These are phyloP conservation scores for Meandrina meandrites DNA, from an alignment of 92 coral and sea anemone species.

Conservation along the genomic window DNA sequence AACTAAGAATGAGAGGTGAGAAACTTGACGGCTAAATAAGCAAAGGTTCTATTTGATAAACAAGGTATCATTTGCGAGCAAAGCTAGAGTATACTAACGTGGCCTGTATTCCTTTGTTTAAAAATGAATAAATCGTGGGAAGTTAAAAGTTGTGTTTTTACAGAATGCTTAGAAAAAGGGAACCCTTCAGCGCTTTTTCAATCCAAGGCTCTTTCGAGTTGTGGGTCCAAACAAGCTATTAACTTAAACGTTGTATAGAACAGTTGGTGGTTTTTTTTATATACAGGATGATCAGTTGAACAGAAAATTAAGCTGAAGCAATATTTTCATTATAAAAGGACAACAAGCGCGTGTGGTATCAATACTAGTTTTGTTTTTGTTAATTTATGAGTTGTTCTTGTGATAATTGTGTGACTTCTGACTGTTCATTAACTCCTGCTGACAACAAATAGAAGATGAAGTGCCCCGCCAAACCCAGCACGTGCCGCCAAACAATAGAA, in stretches of 20 bases:
- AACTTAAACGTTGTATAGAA: background rate
- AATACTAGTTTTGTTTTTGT: slow-evolving; percentile 21
- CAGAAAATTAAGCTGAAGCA: slow-evolving; percentile 7
- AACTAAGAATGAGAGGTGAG: background rate
- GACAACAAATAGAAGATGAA: background rate
- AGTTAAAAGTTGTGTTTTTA: slow-evolving; percentile 4
- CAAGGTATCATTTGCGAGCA: background rate
- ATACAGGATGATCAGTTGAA: slow-evolving; percentile 32
- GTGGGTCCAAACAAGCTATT: slow-evolving; percentile 3
- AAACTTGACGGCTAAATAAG: background rate
- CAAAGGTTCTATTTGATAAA: background rate
- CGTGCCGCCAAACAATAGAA: slow-evolving; percentile 8
- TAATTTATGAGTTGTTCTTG: slow-evolving; percentile 47
- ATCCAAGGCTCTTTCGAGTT: background rate
- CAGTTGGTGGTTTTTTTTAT: slow-evolving; percentile 37
- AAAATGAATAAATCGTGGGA: background rate
- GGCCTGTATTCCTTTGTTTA: background rate
- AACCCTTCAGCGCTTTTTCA: background rate
- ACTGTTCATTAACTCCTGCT: slow-evolving; percentile 42
- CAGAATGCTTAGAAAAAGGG: background rate
- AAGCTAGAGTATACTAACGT: background rate
- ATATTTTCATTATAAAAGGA: slow-evolving; percentile 34
- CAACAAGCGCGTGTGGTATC: slow-evolving; percentile 33
- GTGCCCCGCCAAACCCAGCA: slow-evolving; percentile 15
- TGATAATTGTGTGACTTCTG: slow-evolving; percentile 31